phyloP scores from a whole-genome alignment of 1,140 invertebrate genomes.

The Pomacea maculata region DNA sequence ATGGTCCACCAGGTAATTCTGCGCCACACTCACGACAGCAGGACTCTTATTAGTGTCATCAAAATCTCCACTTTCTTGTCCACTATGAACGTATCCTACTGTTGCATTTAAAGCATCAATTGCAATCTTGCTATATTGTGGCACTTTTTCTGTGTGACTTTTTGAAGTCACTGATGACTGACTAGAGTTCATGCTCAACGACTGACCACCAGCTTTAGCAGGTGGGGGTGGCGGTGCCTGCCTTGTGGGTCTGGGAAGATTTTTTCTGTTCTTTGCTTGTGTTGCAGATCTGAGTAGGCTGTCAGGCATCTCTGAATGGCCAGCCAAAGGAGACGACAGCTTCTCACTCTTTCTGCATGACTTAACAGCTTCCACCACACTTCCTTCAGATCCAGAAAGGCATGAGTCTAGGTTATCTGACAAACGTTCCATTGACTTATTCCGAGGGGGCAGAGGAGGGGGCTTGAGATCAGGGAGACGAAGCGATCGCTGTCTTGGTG shows the following conservation, averaged over 20 bases:
- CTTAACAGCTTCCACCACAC: background rate
- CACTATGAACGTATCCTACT: background rate
- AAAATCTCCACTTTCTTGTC: background rate
- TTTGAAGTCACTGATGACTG: background rate
- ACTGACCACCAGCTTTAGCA: background rate
- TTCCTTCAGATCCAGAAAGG: background rate
- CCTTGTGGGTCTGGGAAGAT: constrained; percentile 25
- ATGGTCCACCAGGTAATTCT: constrained; percentile 28
- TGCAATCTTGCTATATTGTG: background rate
- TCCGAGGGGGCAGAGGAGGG: constrained; percentile 35
- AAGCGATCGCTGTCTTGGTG: constrained; percentile 34
- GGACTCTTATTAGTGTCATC: background rate
- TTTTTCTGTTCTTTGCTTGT: constrained; percentile 5
- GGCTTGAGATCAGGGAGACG: constrained; percentile 21
- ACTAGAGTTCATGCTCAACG: background rate
- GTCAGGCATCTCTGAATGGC: constrained; percentile 6
- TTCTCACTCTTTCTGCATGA: background rate
- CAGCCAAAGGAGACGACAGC: too few relatives aligned
- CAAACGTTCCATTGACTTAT: constrained; percentile 23
- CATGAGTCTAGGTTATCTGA: background rate
- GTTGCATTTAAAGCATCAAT: background rate
- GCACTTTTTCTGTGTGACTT: background rate
- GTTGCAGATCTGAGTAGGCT: background rate
- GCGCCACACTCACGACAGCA: constrained; percentile 23
- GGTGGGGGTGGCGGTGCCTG: constrained; percentile 37